Evolutionary conservation across 2,888 invertebrate species (phyloP).

Genomic region (Nasonia oneida): DNA sequence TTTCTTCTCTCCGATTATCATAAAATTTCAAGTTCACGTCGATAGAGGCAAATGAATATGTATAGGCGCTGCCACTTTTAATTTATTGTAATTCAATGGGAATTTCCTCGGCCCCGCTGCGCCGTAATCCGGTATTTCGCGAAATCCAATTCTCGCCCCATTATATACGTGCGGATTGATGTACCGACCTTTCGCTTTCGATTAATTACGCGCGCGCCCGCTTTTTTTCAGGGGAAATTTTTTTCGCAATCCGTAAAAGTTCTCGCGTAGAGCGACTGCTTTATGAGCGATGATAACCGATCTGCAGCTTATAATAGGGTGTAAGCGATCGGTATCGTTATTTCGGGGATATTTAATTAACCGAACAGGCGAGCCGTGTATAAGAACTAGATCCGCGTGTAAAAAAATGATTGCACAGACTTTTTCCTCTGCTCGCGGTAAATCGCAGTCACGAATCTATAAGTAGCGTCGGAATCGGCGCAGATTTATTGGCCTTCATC

Average conservation of each 20-base stretch:
- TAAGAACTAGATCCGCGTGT: not conserved
- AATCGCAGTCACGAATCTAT: not conserved
- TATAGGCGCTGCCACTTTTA: not conserved
- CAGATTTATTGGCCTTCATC: not conserved
- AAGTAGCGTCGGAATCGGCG: not conserved
- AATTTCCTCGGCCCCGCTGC: not conserved
- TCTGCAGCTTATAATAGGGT: not conserved
- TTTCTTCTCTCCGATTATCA: slow-evolving; percentile 33
- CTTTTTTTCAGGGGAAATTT: not conserved
- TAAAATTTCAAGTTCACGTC: slow-evolving; percentile 46
- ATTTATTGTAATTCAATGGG: slow-evolving; percentile 30
- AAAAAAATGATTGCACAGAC: not conserved
- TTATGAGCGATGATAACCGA: slow-evolving; percentile 1
- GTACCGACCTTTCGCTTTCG: not conserved
- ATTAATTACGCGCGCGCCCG: not conserved
- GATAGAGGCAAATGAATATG: slow-evolving; percentile 1
- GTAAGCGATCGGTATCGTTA: not conserved
- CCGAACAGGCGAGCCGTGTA: not conserved
- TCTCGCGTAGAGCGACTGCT: not conserved
- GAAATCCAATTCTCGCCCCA: not conserved
- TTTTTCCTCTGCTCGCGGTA: not conserved
- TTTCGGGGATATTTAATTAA: not conserved
- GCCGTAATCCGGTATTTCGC: not conserved
- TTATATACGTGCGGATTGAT: not conserved
- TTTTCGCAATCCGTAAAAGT: slow-evolving; percentile 21